phyloP scores from a whole-genome alignment of 1,140 invertebrate genomes.

The Brachionus rubens region DNA sequence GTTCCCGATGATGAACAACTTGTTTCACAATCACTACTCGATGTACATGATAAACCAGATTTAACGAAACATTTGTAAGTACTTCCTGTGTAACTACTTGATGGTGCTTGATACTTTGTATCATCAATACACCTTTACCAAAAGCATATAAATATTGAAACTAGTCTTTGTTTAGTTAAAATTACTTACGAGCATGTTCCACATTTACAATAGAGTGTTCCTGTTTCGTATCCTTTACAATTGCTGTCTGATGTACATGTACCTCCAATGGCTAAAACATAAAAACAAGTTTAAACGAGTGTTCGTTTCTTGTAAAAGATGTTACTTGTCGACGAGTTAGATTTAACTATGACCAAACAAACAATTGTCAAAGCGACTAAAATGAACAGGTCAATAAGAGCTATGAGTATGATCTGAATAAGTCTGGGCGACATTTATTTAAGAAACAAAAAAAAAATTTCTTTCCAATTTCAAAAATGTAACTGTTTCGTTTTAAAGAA shows the following conservation, averaged over 20 bases:
- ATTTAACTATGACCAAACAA: background rate
- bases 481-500: too few relatives aligned
- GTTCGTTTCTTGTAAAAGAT: background rate
- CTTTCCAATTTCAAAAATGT: too few relatives aligned
- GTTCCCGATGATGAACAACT: background rate
- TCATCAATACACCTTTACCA: background rate
- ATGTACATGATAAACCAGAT: conserved; percentile 10
- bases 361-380: background rate
- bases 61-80: conserved; percentile 1
- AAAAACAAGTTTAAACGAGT: background rate
- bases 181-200: conserved; percentile 7
- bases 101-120: background rate
- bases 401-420: background rate
- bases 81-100: background rate
- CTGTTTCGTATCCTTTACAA: conserved; percentile 14
- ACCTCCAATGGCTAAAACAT: background rate
- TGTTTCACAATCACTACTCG: background rate
- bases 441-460: too few relatives aligned
- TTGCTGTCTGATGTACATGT: background rate
- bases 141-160: background rate
- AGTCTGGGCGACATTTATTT: conserved; percentile 21
- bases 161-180: background rate
- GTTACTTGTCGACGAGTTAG: conserved; percentile 6
- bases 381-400: background rate
- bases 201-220: conserved; percentile 5